Base-by-base conservation (phyloP, 2,797 vertebrate genomes). In the Poliocrania exsul region DNA sequence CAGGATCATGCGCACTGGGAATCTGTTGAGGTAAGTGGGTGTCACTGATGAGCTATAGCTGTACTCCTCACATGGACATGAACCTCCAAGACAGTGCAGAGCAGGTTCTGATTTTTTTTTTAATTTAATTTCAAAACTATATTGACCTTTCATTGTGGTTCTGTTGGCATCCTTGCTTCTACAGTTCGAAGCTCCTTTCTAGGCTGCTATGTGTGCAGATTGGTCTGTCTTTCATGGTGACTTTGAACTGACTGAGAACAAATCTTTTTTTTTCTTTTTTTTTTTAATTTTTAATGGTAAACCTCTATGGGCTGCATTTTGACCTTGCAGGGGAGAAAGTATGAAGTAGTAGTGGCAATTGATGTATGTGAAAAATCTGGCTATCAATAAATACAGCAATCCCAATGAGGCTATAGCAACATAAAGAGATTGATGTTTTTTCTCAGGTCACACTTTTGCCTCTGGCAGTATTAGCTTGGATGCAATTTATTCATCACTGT, bases 361-460 rank as follows among this genome's bases (percentile, higher is more conserved):
- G 88, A 89, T 95, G 33, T 85, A 82, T 87, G 33, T 65, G 49
- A 5, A 50, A 95, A 86, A 93, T 81, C 37, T 49, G 62, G 83
- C 20, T 86, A 66, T 80, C 92, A 93, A 89, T 88, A 95, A 88
- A 73, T 57, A 54, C 13, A 51, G 69, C 10, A 23, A 82, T 95
- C 37, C 88, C 78, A 80, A 28, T 35, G 91, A 87, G 81, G 33
- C 26, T 75, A 44, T 28, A 88, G 60, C 71, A 80, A 44, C 2
- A 6, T 56, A 31, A 35, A 50, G 50, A 88, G 73, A 95, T 64
- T 78, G 77, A 95, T 91, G 51, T 35, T 86, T 78, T 86, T 95
- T 86, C 58, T 88, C 40, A 42, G 73, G 92, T 79, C 44, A 16
- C 49, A 28, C 42, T 77, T 95, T 93, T 95, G 83, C 90, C 83